Conservation (phyloP, 2,797 vertebrate genomes). For the Bufotes viridis region DNA sequence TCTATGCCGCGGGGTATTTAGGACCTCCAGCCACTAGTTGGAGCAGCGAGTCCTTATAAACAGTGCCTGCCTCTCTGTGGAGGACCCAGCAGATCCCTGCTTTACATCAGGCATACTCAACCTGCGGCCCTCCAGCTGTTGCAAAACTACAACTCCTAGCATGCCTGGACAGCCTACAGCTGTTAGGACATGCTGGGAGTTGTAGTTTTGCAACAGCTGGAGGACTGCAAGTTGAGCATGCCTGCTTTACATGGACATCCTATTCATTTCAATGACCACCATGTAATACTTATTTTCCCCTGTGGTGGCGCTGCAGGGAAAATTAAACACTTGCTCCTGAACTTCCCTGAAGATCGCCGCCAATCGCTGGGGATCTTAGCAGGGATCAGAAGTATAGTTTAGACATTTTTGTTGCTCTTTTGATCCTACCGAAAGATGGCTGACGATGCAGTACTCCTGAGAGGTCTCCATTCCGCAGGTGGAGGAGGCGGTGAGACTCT, state of each 20-base stretch:
- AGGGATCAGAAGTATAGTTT: too few species aligned
- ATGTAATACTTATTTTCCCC: neutral
- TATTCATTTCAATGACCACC: neutral
- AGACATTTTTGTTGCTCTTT: neutral
- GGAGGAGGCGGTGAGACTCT: slow-evolving; percentile 78
- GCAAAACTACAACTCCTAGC: too few species aligned
- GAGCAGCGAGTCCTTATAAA: neutral
- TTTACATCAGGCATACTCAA: too few species aligned
- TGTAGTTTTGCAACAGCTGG: too few species aligned
- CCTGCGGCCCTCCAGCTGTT: too few species aligned
- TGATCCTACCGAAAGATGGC: slow-evolving; percentile 81
- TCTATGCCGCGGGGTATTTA: neutral
- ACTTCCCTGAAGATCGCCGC: neutral
- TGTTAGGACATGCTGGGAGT: too few species aligned
- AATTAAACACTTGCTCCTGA: neutral
- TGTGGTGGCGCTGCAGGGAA: neutral
- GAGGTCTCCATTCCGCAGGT: slow-evolving; percentile 78
- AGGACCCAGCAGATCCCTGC: neutral
- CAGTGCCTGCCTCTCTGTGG: neutral
- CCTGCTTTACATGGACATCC: neutral
- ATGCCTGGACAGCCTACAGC: too few species aligned
- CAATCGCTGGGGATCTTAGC: neutral
- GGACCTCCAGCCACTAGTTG: neutral
- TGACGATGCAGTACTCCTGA: slow-evolving; percentile 85
- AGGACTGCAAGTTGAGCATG: too few species aligned